These are phyloP conservation scores for Amblyjoppa proteus DNA, from an alignment of 2,888 invertebrate species.

Conservation along the genomic window DNA sequence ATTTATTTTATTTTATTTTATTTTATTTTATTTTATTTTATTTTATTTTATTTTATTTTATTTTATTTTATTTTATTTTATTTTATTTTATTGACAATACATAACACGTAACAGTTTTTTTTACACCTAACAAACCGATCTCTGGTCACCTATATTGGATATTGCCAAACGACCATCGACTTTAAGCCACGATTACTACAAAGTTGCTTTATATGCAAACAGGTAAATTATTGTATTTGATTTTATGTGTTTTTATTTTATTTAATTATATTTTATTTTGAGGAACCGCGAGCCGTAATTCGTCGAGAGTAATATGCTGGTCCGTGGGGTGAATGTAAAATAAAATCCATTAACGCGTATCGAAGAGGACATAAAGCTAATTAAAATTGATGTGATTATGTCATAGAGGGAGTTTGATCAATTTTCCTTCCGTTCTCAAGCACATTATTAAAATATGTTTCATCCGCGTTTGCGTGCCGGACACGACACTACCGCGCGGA, in stretches of 20 bases:
- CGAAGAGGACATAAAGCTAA: background rate
- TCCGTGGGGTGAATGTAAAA: too few relatives aligned
- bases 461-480: background rate
- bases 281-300: background rate
- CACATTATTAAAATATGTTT: background rate
- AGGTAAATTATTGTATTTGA: too few relatives aligned
- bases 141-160: too few relatives aligned
- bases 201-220: too few relatives aligned
- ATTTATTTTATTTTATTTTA: background rate
- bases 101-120: too few relatives aligned
- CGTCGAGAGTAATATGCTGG: background rate
- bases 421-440: background rate
- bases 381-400: slow-evolving; percentile 1
- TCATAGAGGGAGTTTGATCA: background rate
- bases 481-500: background rate
- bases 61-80: too few relatives aligned
- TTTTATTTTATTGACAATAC: too few relatives aligned
- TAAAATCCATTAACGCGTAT: too few relatives aligned
- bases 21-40: background rate
- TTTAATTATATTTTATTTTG: background rate
- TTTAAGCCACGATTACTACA: too few relatives aligned
- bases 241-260: background rate
- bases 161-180: too few relatives aligned
- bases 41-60: too few relatives aligned
- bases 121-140: too few relatives aligned